Base-by-base conservation (phyloP, 2,797 vertebrate species). In the Tapera naevia region DNA sequence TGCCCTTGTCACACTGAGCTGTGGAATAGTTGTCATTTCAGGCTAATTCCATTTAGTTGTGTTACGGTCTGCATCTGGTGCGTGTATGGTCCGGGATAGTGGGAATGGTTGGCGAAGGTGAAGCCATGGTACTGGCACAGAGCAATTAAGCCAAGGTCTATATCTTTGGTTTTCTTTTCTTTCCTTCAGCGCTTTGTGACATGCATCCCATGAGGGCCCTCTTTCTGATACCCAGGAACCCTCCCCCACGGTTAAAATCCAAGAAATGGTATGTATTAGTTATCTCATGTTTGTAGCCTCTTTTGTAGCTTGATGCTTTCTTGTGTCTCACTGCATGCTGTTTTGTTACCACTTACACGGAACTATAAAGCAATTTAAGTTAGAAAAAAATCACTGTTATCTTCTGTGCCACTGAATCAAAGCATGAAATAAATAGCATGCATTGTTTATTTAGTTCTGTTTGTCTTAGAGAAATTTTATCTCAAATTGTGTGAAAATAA, bases 201-300 rank as follows among this genome's bases (percentile, higher is more conserved):
- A 99, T 99, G 99, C 99, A 99, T 96, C 99, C 99, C 57, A 99
- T 99, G 99, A 98, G 99, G 98, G 99, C 99, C 30, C 98, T 99
- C 97, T 99, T 99, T 98, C 99, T 99, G 97, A 99, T 99, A 91
- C 99, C 99, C 94, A 98, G 99, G 97, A 99, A 99, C 93, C 99
- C 99, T 92, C 99, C 99, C 61, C 99, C 99, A 64, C 98, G 99
- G 92, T 99, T 99, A 96, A 99, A 99, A 98, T 99, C 99, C 94
- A 99, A 99, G 97, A 99, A 99, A 98, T 99, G 99, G 99, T 99
- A 97, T 82, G 98, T 91, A 32, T 30, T 28, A 22, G 10, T 45
- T 92, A 27, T 12, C 12, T 74, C 37, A 75, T 66, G 53, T 39
- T 70, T 28, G 69, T 62, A 60, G 74, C 28, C 25, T 65, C 35